These are phyloP conservation scores for Flexamia atlantica DNA, from an alignment of 2,888 invertebrate species.

Conservation along the genomic window DNA sequence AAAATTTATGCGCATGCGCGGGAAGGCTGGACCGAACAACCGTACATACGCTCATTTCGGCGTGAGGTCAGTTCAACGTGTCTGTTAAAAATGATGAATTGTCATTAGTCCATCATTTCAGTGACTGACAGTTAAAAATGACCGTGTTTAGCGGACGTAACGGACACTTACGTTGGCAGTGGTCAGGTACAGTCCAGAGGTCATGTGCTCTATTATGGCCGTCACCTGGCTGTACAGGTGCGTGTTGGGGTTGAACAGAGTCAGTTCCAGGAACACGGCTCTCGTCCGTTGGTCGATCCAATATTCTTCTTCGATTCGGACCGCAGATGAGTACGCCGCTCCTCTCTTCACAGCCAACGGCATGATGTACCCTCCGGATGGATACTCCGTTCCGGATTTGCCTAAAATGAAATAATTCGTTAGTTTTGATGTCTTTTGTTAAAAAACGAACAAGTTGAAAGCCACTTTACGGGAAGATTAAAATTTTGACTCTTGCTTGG, in stretches of 20 bases:
- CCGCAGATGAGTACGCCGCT: not conserved
- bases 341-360: not conserved
- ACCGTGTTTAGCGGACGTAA: not conserved
- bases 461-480: too few relatives aligned
- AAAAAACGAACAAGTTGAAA: too few relatives aligned
- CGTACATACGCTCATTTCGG: too few relatives aligned
- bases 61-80: too few relatives aligned
- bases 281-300: slow-evolving; percentile 58
- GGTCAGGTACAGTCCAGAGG: slow-evolving; percentile 36
- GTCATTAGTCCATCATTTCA: not conserved
- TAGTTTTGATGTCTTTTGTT: too few relatives aligned
- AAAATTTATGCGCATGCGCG: too few relatives aligned
- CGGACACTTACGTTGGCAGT: slow-evolving; percentile 37
- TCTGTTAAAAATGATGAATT: not conserved
- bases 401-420: not conserved
- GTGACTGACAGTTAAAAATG: not conserved
- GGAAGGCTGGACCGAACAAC: too few relatives aligned
- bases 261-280: slow-evolving; percentile 49
- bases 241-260: slow-evolving; percentile 49
- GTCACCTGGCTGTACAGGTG: slow-evolving; percentile 53
- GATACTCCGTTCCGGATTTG: not conserved
- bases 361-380: not conserved
- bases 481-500: too few relatives aligned
- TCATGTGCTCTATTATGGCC: slow-evolving; percentile 49
- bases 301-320: not conserved